These are phyloP conservation scores for Dasyprocta punctata DNA, from an alignment of 2,113 vertebrate genomes.

Conservation along the genomic window DNA sequence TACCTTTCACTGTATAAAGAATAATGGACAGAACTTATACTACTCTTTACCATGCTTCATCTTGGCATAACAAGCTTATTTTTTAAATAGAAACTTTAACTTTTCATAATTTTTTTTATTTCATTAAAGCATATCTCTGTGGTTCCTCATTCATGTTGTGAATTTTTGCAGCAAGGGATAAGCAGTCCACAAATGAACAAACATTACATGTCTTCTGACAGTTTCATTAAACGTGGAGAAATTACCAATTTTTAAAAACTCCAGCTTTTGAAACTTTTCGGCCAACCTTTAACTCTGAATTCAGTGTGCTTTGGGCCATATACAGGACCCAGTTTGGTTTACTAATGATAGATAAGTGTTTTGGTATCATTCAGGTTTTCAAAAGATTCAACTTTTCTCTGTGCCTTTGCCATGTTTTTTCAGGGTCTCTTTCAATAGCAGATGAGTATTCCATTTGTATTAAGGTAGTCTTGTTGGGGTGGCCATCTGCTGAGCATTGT, in stretches of 20 bases:
- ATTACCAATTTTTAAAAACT: background rate
- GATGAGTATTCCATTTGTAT: background rate
- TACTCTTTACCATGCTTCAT: background rate
- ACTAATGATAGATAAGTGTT: conserved; percentile 34
- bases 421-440: background rate
- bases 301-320: background rate
- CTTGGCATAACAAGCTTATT: background rate
- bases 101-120: conserved; percentile 83
- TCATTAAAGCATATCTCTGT: conserved; percentile 77
- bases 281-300: background rate
- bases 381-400: conserved; percentile 48
- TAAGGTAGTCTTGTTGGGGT: background rate
- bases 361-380: conserved; percentile 72
- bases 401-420: conserved; percentile 46
- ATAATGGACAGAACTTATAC: background rate
- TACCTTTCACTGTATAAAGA: background rate
- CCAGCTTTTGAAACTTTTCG: background rate
- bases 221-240: background rate
- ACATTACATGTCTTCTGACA: conserved; percentile 80
- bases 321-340: conserved; percentile 65
- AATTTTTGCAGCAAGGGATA: conserved; percentile 33
- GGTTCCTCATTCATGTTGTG: conserved; percentile 69
- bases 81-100: background rate
- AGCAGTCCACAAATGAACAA: conserved; percentile 84
- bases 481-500: background rate